phyloP scores from a whole-genome alignment of 2,797 vertebrate species.

The Amblyopsis hoosieri region DNA sequence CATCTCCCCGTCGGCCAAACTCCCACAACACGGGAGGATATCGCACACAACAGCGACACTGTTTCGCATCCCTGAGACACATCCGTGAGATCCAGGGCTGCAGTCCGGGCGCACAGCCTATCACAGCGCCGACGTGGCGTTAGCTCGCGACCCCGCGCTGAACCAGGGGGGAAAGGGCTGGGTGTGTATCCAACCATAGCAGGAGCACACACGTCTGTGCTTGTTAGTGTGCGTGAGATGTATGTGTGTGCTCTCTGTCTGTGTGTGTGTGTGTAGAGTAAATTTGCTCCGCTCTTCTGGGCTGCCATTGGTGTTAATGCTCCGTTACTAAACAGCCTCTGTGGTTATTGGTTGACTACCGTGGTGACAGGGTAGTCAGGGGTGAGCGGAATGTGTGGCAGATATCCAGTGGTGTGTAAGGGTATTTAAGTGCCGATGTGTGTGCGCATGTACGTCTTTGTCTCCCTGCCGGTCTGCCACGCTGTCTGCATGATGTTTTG shows the following conservation, averaged over 20 bases:
- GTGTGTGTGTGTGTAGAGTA: slow-evolving; percentile 54
- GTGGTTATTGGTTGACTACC: slow-evolving; percentile 75
- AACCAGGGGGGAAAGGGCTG: slow-evolving; percentile 42
- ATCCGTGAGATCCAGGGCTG: slow-evolving; percentile 50
- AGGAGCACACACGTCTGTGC: slow-evolving; percentile 33
- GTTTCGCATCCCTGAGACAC: slow-evolving; percentile 34
- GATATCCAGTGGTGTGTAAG: slow-evolving; percentile 58
- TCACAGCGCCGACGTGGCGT: slow-evolving; percentile 36
- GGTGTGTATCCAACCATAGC: slow-evolving; percentile 9
- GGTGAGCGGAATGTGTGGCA: slow-evolving; percentile 73
- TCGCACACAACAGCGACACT: slow-evolving; percentile 51
- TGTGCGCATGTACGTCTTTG: slow-evolving; percentile 35
- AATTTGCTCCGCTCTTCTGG: slow-evolving; percentile 68
- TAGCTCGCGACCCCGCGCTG: slow-evolving; percentile 59
- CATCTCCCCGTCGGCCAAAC: slow-evolving; percentile 54
- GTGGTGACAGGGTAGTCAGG: slow-evolving; percentile 75
- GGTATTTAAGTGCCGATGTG: slow-evolving; percentile 17
- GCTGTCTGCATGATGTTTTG: slow-evolving; percentile 31
- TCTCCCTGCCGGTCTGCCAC: slow-evolving; percentile 41
- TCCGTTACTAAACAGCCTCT: slow-evolving; percentile 73
- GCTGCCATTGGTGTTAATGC: slow-evolving; percentile 57
- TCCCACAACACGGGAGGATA: slow-evolving; percentile 57
- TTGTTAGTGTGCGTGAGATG: slow-evolving; percentile 19
- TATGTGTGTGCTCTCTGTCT: slow-evolving; percentile 22
- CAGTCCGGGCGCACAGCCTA: slow-evolving; percentile 27